These are phyloP conservation scores for Therioaphis trifolii DNA, from an alignment of 2,888 invertebrate species.

Conservation along the genomic window DNA sequence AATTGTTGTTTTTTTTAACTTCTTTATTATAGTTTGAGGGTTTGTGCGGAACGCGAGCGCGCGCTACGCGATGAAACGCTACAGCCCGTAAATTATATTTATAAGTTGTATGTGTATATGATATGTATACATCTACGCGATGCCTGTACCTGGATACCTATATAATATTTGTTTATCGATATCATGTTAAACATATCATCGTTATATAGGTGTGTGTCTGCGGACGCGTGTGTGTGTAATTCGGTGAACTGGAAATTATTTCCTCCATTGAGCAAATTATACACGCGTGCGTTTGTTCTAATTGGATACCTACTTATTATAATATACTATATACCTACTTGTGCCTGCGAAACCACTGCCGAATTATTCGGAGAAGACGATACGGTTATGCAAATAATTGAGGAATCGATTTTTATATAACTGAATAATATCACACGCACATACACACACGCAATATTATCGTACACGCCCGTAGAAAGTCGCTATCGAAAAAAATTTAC, in stretches of 20 bases:
- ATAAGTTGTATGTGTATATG: no score
- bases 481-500: not conserved
- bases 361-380: not conserved
- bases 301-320: not conserved
- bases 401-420: not conserved
- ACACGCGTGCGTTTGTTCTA: not conserved
- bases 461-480: not conserved
- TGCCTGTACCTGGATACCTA: no score
- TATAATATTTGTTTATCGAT: not conserved
- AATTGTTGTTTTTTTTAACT: slow-evolving; percentile 13
- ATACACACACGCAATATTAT: not conserved
- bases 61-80: no score
- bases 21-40: no score
- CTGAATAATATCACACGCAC: no score
- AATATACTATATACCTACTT: no score
- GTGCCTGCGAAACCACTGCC: not conserved
- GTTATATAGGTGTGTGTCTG: no score
- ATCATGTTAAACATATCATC: not conserved
- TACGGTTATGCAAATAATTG: slow-evolving; percentile 6
- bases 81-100: no score
- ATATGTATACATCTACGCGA: not conserved
- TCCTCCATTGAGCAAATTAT: not conserved
- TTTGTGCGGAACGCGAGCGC: not conserved
- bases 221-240: no score
- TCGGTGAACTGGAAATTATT: slow-evolving; percentile 28